Evolutionary conservation across 2,888 invertebrate species (phyloP), one percentile per base, ranked within the genome.

Genomic region (Augiades crinisus): DNA sequence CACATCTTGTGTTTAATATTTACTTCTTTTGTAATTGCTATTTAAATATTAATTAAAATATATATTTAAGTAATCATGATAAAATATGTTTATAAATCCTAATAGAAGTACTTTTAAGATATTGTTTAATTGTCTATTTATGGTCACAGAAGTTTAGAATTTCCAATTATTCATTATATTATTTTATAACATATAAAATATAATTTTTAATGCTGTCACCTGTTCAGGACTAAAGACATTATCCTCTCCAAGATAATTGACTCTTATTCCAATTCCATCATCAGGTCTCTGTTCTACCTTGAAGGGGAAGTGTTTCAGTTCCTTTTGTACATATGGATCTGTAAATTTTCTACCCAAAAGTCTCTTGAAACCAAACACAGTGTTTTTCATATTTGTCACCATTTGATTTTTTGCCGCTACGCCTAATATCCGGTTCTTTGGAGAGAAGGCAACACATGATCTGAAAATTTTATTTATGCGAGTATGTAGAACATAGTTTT

Each of bases 301-400:
- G 79, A 93, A 98, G 43, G 98, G 95, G 65, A 96, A 90, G 76
- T 92, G 91, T 68, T 92, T 91, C 33, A 96, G 78, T 81, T 99
- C 98, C 70, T 93, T 92, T 77, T 98, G 96, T 31, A 97, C 95
- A 72, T 94, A 92, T 12, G 96, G 96, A 87, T 99, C 99, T 64
- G 93, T 92, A 80, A 92, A 98, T 77, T 95, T 95, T 69, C 98
- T 92, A 51, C 99, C 99, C 69, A 99, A 85, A 46, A 99, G 90
- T 69, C 97, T 93, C 86, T 99, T 99, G 82, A 99, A 97, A 56
- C 96, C 95, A 86, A 94, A 94, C 53, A 99, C 93, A 57, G 99
- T 99, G 80, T 99, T 99, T 83, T 97, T 97, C 93, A 98, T 94
- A 79, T 99, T 99, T 67, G 98, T 98, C 47, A 98, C 95, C 90